Conservation (phyloP, 1,140 invertebrate species). For the Tetramorium parvispinum region DNA sequence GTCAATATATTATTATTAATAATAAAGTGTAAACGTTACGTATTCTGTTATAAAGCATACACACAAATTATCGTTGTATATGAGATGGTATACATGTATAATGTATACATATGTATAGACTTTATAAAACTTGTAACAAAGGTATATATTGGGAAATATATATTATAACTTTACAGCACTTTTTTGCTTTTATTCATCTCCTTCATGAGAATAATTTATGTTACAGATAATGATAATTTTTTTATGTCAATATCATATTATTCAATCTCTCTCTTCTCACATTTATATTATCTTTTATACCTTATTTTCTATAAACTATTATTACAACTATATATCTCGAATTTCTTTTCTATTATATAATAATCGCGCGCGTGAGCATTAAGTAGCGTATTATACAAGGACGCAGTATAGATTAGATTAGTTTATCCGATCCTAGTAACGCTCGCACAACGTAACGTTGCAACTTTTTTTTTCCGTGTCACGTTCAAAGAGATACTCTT, state of each 20-base stretch:
- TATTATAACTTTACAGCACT: conserved; percentile 69
- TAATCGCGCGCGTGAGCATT: conserved; percentile 75
- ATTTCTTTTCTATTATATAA: conserved; percentile 78
- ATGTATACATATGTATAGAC: conserved; percentile 44
- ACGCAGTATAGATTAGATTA: conserved; percentile 72
- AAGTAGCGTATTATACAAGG: conserved; percentile 82
- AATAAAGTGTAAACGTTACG: background rate
- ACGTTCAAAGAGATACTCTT: conserved; percentile 59
- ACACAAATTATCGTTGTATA: conserved; percentile 33
- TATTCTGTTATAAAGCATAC: conserved; percentile 17
- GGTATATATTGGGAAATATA: conserved; percentile 1
- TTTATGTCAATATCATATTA: conserved; percentile 77
- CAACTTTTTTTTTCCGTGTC: conserved; percentile 44
- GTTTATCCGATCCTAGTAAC: conserved; percentile 66
- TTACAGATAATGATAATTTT: conserved; percentile 84
- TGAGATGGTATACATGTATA: conserved; percentile 21
- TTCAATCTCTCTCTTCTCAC: conserved; percentile 79
- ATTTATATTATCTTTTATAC: conserved; percentile 83
- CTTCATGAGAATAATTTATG: conserved; percentile 85
- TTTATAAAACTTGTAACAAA: conserved; percentile 67
- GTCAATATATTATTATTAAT: background rate
- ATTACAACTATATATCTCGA: conserved; percentile 79
- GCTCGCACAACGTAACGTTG: conserved; percentile 43
- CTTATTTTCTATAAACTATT: conserved; percentile 78
- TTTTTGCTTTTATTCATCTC: conserved; percentile 83